phyloP scores from a whole-genome alignment of 2,113 vertebrate genomes.

The Neofelis nebulosa region DNA sequence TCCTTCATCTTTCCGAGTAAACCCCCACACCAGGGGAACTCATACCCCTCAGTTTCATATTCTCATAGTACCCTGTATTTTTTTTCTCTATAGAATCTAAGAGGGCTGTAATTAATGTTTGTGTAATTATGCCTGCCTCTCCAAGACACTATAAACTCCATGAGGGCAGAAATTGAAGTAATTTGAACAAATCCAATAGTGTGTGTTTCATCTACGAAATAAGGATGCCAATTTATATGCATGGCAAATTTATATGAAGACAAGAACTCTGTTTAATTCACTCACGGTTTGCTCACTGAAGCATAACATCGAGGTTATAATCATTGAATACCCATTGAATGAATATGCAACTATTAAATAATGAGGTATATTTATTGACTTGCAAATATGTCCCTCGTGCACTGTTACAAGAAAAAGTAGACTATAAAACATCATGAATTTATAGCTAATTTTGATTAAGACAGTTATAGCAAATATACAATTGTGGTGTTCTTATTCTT shows the following conservation, averaged over 20 bases:
- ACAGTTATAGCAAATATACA: neutral
- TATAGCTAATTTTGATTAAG: neutral
- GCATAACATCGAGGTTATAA: neutral
- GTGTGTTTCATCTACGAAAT: neutral
- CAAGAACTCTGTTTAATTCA: neutral
- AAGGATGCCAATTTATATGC: constrained; percentile 18
- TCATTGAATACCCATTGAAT: neutral
- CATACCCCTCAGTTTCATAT: neutral
- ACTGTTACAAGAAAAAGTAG: neutral
- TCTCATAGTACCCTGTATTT: neutral
- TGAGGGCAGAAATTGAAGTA: constrained; percentile 4
- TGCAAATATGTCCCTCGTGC: neutral
- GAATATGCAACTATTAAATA: constrained; percentile 44
- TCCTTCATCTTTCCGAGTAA: neutral
- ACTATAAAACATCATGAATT: neutral
- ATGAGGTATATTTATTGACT: constrained; percentile 10
- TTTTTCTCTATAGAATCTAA: neutral
- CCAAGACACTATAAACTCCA: neutral
- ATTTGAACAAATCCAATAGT: constrained; percentile 29
- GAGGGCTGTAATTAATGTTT: neutral
- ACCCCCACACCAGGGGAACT: too few species aligned
- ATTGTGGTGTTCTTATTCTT: neutral
- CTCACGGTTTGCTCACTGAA: constrained; percentile 19
- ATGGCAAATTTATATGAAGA: constrained; percentile 15
- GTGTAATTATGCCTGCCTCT: neutral